These are phyloP conservation scores for Ceratina calcarata DNA, from an alignment of 1,140 invertebrate species.

Conservation along the genomic window DNA sequence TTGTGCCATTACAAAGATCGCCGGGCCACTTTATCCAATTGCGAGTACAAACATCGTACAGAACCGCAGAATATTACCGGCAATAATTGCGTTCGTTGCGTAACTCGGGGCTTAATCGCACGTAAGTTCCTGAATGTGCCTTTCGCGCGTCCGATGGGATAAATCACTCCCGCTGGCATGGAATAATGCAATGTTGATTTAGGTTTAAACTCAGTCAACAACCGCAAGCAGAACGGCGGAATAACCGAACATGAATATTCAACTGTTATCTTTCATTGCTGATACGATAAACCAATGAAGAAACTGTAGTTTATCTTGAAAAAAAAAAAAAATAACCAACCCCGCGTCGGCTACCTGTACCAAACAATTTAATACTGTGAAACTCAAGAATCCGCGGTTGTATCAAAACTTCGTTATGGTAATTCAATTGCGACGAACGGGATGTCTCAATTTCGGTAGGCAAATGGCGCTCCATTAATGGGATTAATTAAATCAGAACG, in stretches of 20 bases:
- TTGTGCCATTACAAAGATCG: slow-evolving; percentile 57
- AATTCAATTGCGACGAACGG: slow-evolving; percentile 28
- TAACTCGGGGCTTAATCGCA: slow-evolving; percentile 60
- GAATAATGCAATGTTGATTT: slow-evolving; percentile 64
- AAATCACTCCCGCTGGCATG: slow-evolving; percentile 49
- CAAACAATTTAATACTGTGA: neutral
- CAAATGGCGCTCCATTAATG: slow-evolving; percentile 28
- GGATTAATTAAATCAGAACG: slow-evolving; percentile 40
- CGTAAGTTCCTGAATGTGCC: slow-evolving; percentile 49
- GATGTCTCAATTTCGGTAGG: slow-evolving; percentile 37
- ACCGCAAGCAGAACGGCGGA: slow-evolving; percentile 7
- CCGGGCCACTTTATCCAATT: slow-evolving; percentile 44
- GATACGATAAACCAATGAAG: slow-evolving; percentile 21
- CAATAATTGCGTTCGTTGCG: slow-evolving; percentile 57
- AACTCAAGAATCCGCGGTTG: neutral
- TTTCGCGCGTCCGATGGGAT: slow-evolving; percentile 26
- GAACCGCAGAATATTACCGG: slow-evolving; percentile 40
- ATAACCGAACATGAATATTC: slow-evolving; percentile 42
- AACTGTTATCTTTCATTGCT: slow-evolving; percentile 33
- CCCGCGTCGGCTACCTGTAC: neutral
- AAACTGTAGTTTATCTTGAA: slow-evolving; percentile 65
- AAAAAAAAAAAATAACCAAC: slow-evolving; percentile 42
- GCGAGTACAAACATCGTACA: slow-evolving; percentile 26
- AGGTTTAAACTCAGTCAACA: slow-evolving; percentile 40
- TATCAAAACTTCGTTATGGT: slow-evolving; percentile 43